Evolutionary conservation across 2,113 vertebrate genomes (phyloP), one percentile per base, ranked within the genome.

Genomic region (Mastomys natalensis): DNA sequence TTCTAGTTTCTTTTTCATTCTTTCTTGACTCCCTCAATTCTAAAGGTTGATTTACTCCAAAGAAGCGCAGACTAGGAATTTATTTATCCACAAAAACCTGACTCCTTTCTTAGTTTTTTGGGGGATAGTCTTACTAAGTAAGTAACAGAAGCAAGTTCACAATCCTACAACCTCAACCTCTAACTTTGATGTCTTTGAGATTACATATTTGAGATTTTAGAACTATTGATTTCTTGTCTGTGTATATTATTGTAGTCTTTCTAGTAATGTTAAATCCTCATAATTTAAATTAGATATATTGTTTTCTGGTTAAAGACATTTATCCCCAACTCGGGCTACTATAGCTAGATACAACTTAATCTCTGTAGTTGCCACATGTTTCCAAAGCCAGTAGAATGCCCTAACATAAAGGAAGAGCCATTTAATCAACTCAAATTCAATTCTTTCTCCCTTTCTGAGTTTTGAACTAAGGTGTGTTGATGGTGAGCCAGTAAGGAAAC

Each of bases 1-100:
- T 12, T 90, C 2, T 17, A 76, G 19, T 22, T 10, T 40, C 68
- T 72, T 70, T 78, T 70, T 22, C 15, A 88, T 91, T 88, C 34
- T 93, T 92, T 37, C 55, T 66, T 86, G 58, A 80, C n/a, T 53
- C 93, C 19, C 89, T 95, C 40, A 88, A 29, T 70, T 90, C 53
- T 90, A 62, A 93, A 88, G 40, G 72, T 53, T 40, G 26, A 74
- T 72, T 90, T 74, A 58, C 40, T 82, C 37, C 19, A 62, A 95
- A 26, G 34, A 93, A 85, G 12, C 78, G 48, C 7, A 96, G 26
- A 80, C 5, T 85, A 90, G n/a, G 31, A 11, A 91, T 86, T 88
- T 94, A 58, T 85, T 94, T 94, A 40, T 60, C 87, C 58, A 91
- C 12, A 64, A 62, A 88, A 89, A 90, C 7, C 26, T 89, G 40